These are phyloP conservation scores for Eciton burchellii DNA, from an alignment of 1,140 invertebrate species.

Conservation along the genomic window DNA sequence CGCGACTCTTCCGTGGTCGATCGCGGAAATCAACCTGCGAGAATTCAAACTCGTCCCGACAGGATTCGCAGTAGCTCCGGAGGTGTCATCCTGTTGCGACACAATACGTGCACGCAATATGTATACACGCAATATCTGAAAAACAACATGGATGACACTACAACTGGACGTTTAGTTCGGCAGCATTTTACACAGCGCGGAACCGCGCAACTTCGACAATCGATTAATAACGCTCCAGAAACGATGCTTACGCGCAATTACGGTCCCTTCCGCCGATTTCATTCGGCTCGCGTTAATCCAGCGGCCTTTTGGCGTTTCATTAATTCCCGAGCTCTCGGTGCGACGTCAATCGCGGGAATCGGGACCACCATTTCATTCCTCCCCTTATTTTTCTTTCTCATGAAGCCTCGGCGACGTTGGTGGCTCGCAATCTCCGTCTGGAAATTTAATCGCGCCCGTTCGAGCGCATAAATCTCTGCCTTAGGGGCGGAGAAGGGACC, in stretches of 20 bases:
- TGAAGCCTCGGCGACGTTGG: neutral
- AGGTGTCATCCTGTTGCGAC: too few relatives aligned
- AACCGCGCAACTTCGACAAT: too few relatives aligned
- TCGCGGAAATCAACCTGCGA: neutral
- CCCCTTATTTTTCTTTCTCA: neutral
- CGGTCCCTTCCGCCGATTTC: slow-evolving; percentile 30
- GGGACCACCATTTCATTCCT: slow-evolving; percentile 12
- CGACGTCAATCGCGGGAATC: neutral
- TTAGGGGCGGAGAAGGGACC: neutral
- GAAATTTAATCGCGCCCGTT: slow-evolving; percentile 30
- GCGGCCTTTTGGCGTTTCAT: slow-evolving; percentile 10
- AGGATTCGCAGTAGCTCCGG: neutral
- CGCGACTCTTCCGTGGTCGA: too few relatives aligned
- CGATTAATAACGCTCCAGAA: slow-evolving; percentile 35
- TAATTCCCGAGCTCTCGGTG: slow-evolving; percentile 32
- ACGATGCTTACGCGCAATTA: slow-evolving; percentile 31
- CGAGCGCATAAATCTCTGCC: slow-evolving; percentile 25
- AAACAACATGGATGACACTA: too few relatives aligned
- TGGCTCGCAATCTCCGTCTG: neutral
- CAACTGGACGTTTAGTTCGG: too few relatives aligned
- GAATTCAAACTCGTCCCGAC: neutral
- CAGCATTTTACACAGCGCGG: too few relatives aligned
- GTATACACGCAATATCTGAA: too few relatives aligned
- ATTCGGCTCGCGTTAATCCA: slow-evolving; percentile 30
- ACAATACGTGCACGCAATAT: too few relatives aligned